A percentile compares a stretch with the other conserved stretches of the same genome.
phyloP scores from a whole-genome alignment of 2,888 invertebrate genomes.

The Caenorhabditis sp. region DNA sequence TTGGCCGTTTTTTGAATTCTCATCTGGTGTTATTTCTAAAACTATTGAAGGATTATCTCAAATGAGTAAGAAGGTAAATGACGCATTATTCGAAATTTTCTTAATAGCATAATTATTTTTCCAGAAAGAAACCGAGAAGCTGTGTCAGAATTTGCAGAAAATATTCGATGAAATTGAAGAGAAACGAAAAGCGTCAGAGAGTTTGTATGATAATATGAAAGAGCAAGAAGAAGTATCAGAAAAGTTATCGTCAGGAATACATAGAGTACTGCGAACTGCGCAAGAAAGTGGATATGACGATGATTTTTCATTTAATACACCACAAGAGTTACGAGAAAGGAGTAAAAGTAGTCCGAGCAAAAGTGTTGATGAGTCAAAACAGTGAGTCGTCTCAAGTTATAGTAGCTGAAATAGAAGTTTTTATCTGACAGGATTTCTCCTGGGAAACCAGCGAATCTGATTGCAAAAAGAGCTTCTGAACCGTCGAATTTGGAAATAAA shows the following conservation, averaged over 20 bases:
- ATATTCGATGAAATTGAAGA: slow-evolving; percentile 20
- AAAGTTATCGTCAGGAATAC: slow-evolving; percentile 39
- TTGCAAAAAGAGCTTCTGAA: slow-evolving; percentile 43
- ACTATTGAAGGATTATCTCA: slow-evolving; percentile 24
- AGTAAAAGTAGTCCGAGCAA: slow-evolving; percentile 38
- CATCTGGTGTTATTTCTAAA: slow-evolving; percentile 11
- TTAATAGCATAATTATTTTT: background rate
- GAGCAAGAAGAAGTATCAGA: slow-evolving; percentile 10
- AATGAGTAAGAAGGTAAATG: slow-evolving; percentile 18
- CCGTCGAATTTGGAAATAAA: slow-evolving; percentile 40
- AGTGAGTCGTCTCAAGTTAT: background rate
- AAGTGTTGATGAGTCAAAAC: slow-evolving; percentile 11
- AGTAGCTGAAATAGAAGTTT: no score
- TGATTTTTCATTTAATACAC: slow-evolving; percentile 45
- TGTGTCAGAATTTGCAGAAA: slow-evolving; percentile 14
- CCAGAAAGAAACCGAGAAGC: slow-evolving; percentile 26
- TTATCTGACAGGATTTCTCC: no score
- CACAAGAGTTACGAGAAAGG: slow-evolving; percentile 42
- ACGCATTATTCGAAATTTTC: no score
- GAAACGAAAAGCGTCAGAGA: slow-evolving; percentile 1
- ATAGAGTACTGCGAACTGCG: slow-evolving; percentile 31
- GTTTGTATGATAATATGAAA: slow-evolving; percentile 6
- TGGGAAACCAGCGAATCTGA: background rate
- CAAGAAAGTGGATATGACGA: slow-evolving; percentile 47
- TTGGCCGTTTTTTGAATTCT: slow-evolving; percentile 2